Evolutionary conservation across 2,797 vertebrate species (phyloP), one percentile per base, ranked within the genome.

Genomic region (Geotrypetes seraphini): DNA sequence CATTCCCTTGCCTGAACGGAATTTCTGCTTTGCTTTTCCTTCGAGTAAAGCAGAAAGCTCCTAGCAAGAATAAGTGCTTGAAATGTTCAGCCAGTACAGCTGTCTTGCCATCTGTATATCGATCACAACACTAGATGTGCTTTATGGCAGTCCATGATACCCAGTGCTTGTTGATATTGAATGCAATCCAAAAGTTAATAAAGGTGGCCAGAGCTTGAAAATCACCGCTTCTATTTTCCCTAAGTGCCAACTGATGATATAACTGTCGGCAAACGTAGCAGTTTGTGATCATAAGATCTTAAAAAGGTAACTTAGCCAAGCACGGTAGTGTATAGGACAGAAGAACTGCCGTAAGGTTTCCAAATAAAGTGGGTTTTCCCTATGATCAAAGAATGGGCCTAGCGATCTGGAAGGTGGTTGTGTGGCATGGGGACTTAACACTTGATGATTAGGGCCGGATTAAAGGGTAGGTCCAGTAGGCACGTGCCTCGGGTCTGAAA

Each of bases 321-420:
- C 5, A 29, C 29, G 29, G 2, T 11, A 4, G 32, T 39, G 17
- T 12, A 38, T 41, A 49, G 40, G 7, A 36, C 17, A 22, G 12
- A 12, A 5, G 4, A 31, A 10, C 47, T 11, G 45, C 25, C 53
- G 13, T 5, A 25, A 41, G 32, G 14, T 40, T 32, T 21, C 15
- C 49, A 39, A 35, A 41, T 30, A 21, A 44, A 50, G 13, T 37
- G 5, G n/a, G 28, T 52, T 37, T 46, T 24, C 36, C 35, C 36
- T 63, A 6, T 37, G 53, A 35, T 16, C 44, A 39, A 9, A 11
- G 46, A 37, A 33, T 50, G 52, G 39, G 44, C 30, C 33, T 46
- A 25, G 21, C 5, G 4, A 1, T 47, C 5, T 28, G 47, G 57
- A 19, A 49, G 19, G 3, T 18, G 17, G 28, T 47, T 52, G 13